Conservation (phyloP, 2,113 vertebrate species). For the Cyrtonyx montezumae region DNA sequence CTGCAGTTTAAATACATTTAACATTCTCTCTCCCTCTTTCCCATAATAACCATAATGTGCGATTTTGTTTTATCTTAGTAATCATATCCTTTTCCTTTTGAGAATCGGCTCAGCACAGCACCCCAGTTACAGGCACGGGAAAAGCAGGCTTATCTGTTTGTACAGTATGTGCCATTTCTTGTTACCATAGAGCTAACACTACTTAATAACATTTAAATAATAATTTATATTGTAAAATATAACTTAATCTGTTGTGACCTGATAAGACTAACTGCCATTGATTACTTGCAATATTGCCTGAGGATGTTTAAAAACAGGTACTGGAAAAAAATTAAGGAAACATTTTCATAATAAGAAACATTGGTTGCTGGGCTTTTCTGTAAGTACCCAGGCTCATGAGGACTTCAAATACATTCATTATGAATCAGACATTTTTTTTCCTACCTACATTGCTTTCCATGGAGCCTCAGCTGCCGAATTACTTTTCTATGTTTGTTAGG, state of each 20-base stretch:
- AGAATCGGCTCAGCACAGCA: constrained; percentile 31
- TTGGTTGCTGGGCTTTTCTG: constrained; percentile 15
- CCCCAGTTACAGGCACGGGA: constrained; percentile 13
- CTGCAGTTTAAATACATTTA: constrained; percentile 33
- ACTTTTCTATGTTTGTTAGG: constrained; percentile 9
- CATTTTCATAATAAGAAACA: constrained; percentile 11
- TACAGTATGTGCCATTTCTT: constrained; percentile 32
- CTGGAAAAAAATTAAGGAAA: not conserved
- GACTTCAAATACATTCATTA: constrained; percentile 28
- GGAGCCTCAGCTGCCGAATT: constrained; percentile 1
- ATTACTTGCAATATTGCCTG: constrained; percentile 13
- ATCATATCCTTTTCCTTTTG: constrained; percentile 38
- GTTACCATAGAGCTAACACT: constrained; percentile 45
- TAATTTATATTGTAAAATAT: constrained; percentile 53
- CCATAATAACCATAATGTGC: not conserved
- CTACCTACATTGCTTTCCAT: not conserved
- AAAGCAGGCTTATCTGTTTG: constrained; percentile 46
- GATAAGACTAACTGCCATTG: constrained; percentile 32
- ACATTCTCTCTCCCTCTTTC: not conserved
- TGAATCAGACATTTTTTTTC: constrained; percentile 26
- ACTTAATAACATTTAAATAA: constrained; percentile 53
- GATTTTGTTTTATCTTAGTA: constrained; percentile 44
- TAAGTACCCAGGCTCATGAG: not conserved
- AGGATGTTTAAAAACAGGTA: not conserved
- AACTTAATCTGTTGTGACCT: constrained; percentile 23